Evolutionary conservation across 2,113 vertebrate genomes (phyloP).

Genomic region (Prinia subflava): DNA sequence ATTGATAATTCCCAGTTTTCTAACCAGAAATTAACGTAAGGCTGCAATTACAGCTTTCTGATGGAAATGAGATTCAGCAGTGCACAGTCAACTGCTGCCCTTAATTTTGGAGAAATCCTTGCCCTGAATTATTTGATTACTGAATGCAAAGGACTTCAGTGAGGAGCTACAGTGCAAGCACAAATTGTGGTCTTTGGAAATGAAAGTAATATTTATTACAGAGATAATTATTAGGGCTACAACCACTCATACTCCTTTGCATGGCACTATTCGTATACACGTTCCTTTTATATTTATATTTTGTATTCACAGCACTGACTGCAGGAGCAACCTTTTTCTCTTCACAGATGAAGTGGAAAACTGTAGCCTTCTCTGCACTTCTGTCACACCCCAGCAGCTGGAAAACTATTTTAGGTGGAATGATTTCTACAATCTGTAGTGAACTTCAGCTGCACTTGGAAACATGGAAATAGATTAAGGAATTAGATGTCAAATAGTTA

Average conservation of each 20-base stretch:
- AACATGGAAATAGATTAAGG: neutral
- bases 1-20: conserved; percentile 1
- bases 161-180: neutral
- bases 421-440: neutral
- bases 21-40: neutral
- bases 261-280: neutral
- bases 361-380: neutral
- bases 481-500: neutral
- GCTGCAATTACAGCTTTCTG: conserved; percentile 10
- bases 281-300: neutral
- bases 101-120: neutral
- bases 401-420: neutral
- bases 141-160: neutral
- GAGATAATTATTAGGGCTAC: neutral
- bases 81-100: neutral
- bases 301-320: neutral
- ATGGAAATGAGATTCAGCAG: neutral
- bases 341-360: neutral
- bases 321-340: neutral
- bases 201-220: conserved; percentile 6
- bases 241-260: neutral
- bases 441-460: neutral
- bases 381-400: neutral
- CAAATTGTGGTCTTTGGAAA: neutral
- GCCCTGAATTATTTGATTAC: neutral